These are phyloP conservation scores for Sebastes itinus DNA, from an alignment of 2,797 vertebrate genomes.

Conservation along the genomic window DNA sequence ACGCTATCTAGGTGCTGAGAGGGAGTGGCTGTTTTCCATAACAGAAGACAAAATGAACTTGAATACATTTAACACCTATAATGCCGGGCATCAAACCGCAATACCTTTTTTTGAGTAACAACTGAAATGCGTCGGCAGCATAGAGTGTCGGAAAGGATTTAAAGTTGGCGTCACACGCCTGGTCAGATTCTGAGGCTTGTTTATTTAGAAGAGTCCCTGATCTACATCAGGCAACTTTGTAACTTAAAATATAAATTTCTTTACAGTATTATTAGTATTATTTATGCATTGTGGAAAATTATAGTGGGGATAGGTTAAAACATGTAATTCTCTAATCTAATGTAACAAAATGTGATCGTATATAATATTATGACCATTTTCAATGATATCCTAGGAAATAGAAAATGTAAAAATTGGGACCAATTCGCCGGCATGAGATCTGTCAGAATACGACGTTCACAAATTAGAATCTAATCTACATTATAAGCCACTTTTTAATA, in stretches of 20 bases:
- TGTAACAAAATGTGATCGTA: too few species aligned
- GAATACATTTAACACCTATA: background rate
- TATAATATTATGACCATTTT: background rate
- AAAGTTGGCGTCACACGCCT: too few species aligned
- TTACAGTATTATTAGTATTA: background rate
- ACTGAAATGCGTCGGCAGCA: background rate
- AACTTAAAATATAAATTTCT: background rate
- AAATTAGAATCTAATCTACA: background rate
- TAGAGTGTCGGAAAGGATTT: background rate
- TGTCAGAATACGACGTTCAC: background rate
- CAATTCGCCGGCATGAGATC: background rate
- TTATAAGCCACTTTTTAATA: background rate
- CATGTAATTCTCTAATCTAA: background rate
- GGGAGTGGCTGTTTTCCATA: slow-evolving; percentile 24
- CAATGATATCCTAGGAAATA: background rate
- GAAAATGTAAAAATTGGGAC: background rate
- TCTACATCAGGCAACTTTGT: background rate
- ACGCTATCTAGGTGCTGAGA: slow-evolving; percentile 13
- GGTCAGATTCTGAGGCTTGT: background rate
- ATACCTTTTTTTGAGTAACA: too few species aligned
- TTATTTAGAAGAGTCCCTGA: background rate
- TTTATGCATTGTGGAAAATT: background rate
- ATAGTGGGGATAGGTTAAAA: background rate
- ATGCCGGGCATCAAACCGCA: background rate
- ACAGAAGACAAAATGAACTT: background rate